A percentile compares a stretch with the other conserved stretches of the same genome.
Evolutionary conservation across 2,888 invertebrate genomes (phyloP).

Genomic region (Onthophagus sagittarius): DNA sequence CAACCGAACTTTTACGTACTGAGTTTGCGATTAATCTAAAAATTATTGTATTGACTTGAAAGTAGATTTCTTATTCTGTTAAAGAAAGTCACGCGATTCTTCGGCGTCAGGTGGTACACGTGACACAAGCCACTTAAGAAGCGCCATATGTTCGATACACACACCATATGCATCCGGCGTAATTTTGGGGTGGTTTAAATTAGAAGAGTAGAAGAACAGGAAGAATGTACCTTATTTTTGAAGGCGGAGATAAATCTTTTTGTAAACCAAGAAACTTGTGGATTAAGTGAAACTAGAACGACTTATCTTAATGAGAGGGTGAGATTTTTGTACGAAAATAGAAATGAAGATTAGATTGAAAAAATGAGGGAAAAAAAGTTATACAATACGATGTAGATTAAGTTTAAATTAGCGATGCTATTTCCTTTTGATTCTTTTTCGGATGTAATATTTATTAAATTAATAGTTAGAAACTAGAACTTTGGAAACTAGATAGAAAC

Average conservation of each 20-base stretch:
- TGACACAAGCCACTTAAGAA: constrained; percentile 6
- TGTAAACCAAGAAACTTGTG: neutral
- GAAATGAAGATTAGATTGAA: neutral
- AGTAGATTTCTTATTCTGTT: neutral
- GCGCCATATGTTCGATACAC: neutral
- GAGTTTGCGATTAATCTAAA: no score
- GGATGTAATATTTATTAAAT: no score
- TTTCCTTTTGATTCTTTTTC: no score
- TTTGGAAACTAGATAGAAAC: no score
- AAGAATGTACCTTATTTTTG: neutral
- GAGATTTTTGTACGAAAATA: no score
- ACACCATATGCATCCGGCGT: constrained; percentile 4
- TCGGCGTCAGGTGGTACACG: constrained; percentile 6
- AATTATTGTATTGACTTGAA: no score
- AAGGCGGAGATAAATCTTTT: neutral
- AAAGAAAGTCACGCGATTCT: neutral
- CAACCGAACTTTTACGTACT: neutral
- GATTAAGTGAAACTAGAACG: neutral
- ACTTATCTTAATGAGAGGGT: no score
- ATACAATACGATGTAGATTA: no score
- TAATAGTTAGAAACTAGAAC: no score
- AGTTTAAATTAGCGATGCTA: no score
- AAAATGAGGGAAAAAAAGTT: no score
- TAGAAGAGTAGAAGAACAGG: neutral
- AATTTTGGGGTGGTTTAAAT: constrained; percentile 5